These are phyloP conservation scores for Netelia inedita DNA, from an alignment of 2,888 invertebrate species.

Conservation along the genomic window DNA sequence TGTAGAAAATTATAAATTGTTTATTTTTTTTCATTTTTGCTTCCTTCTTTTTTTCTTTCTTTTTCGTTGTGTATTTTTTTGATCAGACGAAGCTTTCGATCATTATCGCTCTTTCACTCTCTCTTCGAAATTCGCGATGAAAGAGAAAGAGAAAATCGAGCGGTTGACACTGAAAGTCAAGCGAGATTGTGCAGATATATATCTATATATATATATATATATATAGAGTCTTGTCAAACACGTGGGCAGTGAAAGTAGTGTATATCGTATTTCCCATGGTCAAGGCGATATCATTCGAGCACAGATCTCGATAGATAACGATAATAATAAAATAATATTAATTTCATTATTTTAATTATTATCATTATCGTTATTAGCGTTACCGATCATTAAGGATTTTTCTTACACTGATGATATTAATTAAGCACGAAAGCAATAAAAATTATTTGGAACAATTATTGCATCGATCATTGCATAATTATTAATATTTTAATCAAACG, in stretches of 20 bases:
- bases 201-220: conserved; percentile 13
- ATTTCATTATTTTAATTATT: background rate
- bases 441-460: background rate
- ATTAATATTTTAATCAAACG: too few relatives aligned
- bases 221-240: conserved; percentile 39
- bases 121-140: conserved; percentile 47
- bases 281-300: conserved; percentile 61
- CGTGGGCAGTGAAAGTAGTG: conserved; percentile 69
- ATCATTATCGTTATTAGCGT: background rate
- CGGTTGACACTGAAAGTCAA: conserved; percentile 61
- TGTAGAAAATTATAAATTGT: background rate
- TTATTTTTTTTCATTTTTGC: background rate
- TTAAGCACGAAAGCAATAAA: background rate
- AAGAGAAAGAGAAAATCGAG: conserved; percentile 69
- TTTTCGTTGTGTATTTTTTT: background rate
- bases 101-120: conserved; percentile 50
- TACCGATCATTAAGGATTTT: background rate
- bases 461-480: too few relatives aligned
- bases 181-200: conserved; percentile 33
- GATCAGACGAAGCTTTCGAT: background rate
- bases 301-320: conserved; percentile 16
- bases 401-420: background rate
- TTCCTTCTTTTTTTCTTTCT: background rate
- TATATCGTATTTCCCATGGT: conserved; percentile 64
- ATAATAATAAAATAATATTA: conserved; percentile 19